phyloP scores from a whole-genome alignment of 2,888 invertebrate species.

The Lissocephala sabroskyi region DNA sequence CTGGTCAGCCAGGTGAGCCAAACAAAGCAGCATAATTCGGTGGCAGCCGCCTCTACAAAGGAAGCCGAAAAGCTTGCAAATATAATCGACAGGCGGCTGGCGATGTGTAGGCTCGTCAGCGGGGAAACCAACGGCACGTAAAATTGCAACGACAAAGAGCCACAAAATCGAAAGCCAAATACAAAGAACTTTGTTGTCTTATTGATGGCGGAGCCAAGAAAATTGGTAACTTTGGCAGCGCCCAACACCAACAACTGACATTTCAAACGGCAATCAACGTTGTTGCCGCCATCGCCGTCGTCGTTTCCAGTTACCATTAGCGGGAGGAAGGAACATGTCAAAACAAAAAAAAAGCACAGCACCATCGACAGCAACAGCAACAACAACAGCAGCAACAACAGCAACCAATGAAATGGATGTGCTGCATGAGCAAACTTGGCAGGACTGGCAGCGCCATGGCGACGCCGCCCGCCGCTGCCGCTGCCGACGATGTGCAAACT shows the following conservation, averaged over 20 bases:
- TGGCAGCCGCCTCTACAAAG: too few species aligned
- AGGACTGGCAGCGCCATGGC: too few species aligned
- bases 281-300: constrained; percentile 27
- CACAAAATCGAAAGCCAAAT: constrained; percentile 5
- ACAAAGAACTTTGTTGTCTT: constrained; percentile 30
- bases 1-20: too few species aligned
- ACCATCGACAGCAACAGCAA: background rate
- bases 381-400: background rate
- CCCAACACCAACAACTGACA: constrained; percentile 12
- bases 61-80: too few species aligned
- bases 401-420: constrained; percentile 15
- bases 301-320: constrained; percentile 60
- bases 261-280: constrained; percentile 44
- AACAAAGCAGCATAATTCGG: too few species aligned
- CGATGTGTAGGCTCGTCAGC: background rate
- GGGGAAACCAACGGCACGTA: constrained; percentile 42
- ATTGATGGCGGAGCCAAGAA: constrained; percentile 23
- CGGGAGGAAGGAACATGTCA: constrained; percentile 32
- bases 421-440: constrained; percentile 57
- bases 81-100: too few species aligned
- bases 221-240: constrained; percentile 36
- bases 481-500: constrained; percentile 66
- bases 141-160: constrained; percentile 43
- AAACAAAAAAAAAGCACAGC: constrained; percentile 5
- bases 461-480: constrained; percentile 1